These are phyloP conservation scores for Mythimna pallens DNA, from an alignment of 2,888 invertebrate genomes.

Conservation along the genomic window DNA sequence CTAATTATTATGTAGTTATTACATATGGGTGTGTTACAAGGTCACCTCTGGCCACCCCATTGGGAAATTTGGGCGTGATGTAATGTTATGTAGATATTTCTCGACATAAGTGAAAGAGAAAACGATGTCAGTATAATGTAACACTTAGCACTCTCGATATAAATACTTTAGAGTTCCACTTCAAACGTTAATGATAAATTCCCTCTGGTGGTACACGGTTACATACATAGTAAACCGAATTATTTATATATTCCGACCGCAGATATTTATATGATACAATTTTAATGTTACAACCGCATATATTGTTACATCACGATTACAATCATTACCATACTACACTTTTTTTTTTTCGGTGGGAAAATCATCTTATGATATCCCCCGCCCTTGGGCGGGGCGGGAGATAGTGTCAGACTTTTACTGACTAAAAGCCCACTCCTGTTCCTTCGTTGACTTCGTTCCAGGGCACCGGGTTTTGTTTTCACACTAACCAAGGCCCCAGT, in stretches of 20 bases:
- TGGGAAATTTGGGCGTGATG: neutral
- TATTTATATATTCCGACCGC: neutral
- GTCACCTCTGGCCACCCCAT: neutral
- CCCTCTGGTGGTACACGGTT: neutral
- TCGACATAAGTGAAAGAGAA: neutral
- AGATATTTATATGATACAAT: neutral
- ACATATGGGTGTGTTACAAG: neutral
- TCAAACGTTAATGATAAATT: constrained; percentile 22
- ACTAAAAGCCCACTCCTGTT: too few relatives aligned
- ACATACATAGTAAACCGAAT: constrained; percentile 3
- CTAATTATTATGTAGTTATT: neutral
- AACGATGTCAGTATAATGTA: constrained; percentile 4
- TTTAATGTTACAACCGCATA: neutral
- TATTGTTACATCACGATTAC: neutral
- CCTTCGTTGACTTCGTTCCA: too few relatives aligned
- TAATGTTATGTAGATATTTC: neutral
- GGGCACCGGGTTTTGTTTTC: too few relatives aligned
- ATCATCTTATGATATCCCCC: too few relatives aligned
- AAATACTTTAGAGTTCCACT: constrained; percentile 26
- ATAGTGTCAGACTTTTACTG: too few relatives aligned
- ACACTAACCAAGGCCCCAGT: too few relatives aligned
- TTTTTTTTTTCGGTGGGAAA: too few relatives aligned
- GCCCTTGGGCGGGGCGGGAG: too few relatives aligned
- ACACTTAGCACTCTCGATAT: constrained; percentile 16
- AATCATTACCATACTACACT: neutral